Evolutionary conservation across 2,113 vertebrate genomes (phyloP), one percentile per base, ranked within the genome.

Genomic region (Mesembrinibis cayennensis): DNA sequence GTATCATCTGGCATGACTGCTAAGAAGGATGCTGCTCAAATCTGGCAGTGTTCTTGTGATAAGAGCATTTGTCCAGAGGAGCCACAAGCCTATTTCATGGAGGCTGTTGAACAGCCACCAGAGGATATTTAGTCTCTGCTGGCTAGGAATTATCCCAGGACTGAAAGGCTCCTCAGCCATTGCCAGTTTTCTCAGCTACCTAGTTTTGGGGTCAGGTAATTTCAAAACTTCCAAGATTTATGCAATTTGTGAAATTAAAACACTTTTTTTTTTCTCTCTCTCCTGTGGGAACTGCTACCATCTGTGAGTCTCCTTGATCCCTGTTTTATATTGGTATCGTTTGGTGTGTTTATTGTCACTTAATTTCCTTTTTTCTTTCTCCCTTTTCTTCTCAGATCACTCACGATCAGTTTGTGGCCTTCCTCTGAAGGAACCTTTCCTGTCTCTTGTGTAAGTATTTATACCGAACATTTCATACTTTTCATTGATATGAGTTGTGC

Each of bases 361-460:
- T 96, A 9, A 93, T 86, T 93, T 76, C 21, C 17, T 55, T 94
- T 97, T 94, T 91, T 67, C 67, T 97, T 92, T 73, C 67, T 96
- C 82, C 69, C 79, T 95, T 95, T 96, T 93, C 67, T 95, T 87
- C 83, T 58, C 79, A 97, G 97, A 95, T 96, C 71, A 27, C 85
- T 93, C 87, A 96, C 89, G 8, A 21, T 91, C 95, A 85, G 65
- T 96, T 97, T 93, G 89, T 94, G 91, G 56, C 96, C 96, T 97
- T 96, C 88, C 85, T 87, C 89, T 84, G 89, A 89, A 96, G 87
- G 84, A 95, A n/a, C 30, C 26, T 74, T 80, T 83, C 91, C 55
- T 61, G 76, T 95, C 94, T 91, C 77, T 94, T 91, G 55, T 78
- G 98, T 98, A 95, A 98, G 98, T 98, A 88, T 65, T 85, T 82